These are phyloP conservation scores for Microcebus ravelobensis DNA, from an alignment of 2,113 vertebrate genomes.

Conservation along the genomic window DNA sequence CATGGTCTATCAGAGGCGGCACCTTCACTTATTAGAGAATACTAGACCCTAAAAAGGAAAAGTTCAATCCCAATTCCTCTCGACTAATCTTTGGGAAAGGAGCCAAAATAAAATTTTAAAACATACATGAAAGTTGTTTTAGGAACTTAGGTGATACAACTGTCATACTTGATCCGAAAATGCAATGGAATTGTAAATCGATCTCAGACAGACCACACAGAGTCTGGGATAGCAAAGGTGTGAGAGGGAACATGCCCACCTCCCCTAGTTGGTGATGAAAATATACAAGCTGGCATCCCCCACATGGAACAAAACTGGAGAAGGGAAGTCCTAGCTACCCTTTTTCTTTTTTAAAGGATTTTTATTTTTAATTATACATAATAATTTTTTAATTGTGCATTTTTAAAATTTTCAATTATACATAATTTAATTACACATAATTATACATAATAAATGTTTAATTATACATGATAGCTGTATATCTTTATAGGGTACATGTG, in stretches of 20 bases:
- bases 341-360: background rate
- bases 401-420: no score
- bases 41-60: background rate
- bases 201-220: background rate
- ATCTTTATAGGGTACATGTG: no score
- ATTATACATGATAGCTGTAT: no score
- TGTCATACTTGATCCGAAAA: background rate
- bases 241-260: accelerated
- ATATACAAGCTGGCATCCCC: background rate
- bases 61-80: background rate
- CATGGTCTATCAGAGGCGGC: background rate
- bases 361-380: no score
- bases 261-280: background rate
- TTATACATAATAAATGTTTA: no score
- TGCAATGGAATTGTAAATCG: background rate
- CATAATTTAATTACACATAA: no score
- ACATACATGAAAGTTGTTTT: background rate
- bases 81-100: background rate
- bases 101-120: background rate
- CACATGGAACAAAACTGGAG: background rate
- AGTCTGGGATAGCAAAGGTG: background rate
- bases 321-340: background rate
- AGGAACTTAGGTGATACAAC: background rate
- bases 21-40: background rate
- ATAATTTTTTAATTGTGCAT: no score